These are phyloP conservation scores for Troides aeacus DNA, from an alignment of 2,888 invertebrate genomes.

Conservation along the genomic window DNA sequence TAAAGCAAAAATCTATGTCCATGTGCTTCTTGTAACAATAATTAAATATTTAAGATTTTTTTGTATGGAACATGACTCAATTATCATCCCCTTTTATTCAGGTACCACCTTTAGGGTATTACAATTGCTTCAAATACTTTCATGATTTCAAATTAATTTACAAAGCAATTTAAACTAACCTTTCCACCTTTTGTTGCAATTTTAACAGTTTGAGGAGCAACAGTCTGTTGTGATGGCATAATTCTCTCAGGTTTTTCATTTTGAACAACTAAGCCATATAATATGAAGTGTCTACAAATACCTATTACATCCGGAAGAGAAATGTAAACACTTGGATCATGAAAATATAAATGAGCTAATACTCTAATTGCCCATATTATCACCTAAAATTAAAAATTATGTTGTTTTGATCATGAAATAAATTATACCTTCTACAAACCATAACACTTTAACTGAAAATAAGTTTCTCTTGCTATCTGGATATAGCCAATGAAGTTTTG, in stretches of 20 bases:
- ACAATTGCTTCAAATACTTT: too few species aligned
- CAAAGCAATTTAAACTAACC: slow-evolving; percentile 47
- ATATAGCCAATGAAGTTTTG: too few species aligned
- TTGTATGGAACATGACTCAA: too few species aligned
- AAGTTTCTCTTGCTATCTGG: too few species aligned
- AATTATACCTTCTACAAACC: too few species aligned
- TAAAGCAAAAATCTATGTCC: too few species aligned
- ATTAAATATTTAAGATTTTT: too few species aligned
- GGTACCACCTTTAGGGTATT: too few species aligned
- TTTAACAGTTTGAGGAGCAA: slow-evolving; percentile 74
- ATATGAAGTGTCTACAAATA: slow-evolving; percentile 77
- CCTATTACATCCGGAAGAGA: slow-evolving; percentile 79
- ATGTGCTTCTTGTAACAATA: too few species aligned
- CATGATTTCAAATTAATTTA: too few species aligned
- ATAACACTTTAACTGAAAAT: too few species aligned
- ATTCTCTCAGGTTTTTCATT: slow-evolving; percentile 73
- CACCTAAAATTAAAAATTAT: slow-evolving; percentile 55
- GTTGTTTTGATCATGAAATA: neutral
- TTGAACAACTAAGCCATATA: slow-evolving; percentile 72
- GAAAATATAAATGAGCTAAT: slow-evolving; percentile 64
- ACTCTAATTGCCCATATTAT: slow-evolving; percentile 70
- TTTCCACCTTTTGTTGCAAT: slow-evolving; percentile 80
- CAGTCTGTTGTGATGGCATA: slow-evolving; percentile 81
- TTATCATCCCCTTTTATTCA: too few species aligned
- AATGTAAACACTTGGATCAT: slow-evolving; percentile 52